Evolutionary conservation across 2,113 vertebrate genomes (phyloP), one percentile per base, ranked within the genome.

Genomic region (Tretioscincus oriximinensis): DNA sequence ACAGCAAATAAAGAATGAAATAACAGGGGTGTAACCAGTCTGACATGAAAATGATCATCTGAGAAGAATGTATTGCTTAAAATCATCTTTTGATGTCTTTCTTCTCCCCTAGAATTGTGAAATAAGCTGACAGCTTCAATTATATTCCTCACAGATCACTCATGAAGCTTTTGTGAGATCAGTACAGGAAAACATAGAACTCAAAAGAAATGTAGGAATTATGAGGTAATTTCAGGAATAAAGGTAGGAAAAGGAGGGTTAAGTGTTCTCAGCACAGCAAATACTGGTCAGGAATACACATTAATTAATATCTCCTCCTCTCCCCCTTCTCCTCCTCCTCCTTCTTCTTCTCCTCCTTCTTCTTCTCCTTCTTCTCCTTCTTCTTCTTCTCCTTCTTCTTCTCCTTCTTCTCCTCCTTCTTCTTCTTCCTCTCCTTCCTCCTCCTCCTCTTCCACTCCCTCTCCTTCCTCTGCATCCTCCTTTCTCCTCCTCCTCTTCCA

Each of bases 21-120:
- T 58, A 14, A 63, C 24, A 86, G 10, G 63, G 80, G 51, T 58
- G 66, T 80, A 76, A 61, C 74, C 86, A 73, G 68, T 6, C 47
- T 69, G 54, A 90, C 85, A 88, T 11, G 41, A 77, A 85, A 85
- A 70, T 60, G 72, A 76, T 76, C 41, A 64, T 51, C 80, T 80
- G 82, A 83, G 71, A 83, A 84, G 82, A 1, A 41, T 66, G 16
- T n/a, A 41, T 75, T 86, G 85, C 64, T 75, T 80, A 70, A 84
- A 80, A 7, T 35, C 49, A 75, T 69, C 28, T 80, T 78, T 51
- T 67, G n/a, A 87, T 21, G 65, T 5, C 11, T 26, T 88, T 26
- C 83, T 82, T 87, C 90, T 88, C 72, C 86, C 75, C 47, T 75
- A 45, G 45, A 80, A 76, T 90, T 86, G 63, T 0, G 0, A 73